Evolutionary conservation across 2,113 vertebrate genomes (phyloP).

Genomic region (Brachirus orientalis): DNA sequence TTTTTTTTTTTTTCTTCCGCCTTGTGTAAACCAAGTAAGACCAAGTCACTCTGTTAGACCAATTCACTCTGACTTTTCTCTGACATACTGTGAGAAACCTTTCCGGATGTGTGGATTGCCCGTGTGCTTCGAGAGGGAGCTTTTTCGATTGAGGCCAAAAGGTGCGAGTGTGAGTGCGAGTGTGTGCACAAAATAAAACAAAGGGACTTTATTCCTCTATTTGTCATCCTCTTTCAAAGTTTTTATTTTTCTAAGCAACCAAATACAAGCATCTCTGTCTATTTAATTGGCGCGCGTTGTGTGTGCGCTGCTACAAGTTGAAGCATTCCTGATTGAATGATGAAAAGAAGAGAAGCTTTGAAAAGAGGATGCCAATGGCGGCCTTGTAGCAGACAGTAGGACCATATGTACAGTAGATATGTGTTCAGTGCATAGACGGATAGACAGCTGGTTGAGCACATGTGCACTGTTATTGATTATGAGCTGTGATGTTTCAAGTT

Average conservation of each 20-base stretch:
- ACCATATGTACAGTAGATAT: slow-evolving; percentile 47
- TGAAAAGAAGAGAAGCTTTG: slow-evolving; percentile 61
- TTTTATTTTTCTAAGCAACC: slow-evolving; percentile 77
- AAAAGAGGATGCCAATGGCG: slow-evolving; percentile 65
- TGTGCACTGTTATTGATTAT: slow-evolving; percentile 56
- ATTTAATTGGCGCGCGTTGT: slow-evolving; percentile 42
- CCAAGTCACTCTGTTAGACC: slow-evolving; percentile 68
- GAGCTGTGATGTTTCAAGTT: slow-evolving; percentile 73
- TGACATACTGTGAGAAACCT: slow-evolving; percentile 71
- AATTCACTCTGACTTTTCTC: slow-evolving; percentile 65
- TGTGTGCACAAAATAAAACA: slow-evolving; percentile 57
- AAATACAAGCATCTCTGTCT: slow-evolving; percentile 63
- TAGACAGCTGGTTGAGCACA: slow-evolving; percentile 19
- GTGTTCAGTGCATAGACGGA: slow-evolving; percentile 54
- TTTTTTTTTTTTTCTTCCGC: slow-evolving; percentile 46
- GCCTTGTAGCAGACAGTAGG: slow-evolving; percentile 70
- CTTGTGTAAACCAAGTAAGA: slow-evolving; percentile 61
- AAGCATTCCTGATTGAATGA: slow-evolving; percentile 68
- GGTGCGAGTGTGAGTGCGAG: slow-evolving; percentile 9
- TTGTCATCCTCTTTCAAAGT: slow-evolving; percentile 77
- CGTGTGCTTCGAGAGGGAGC: slow-evolving; percentile 34
- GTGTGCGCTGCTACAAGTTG: slow-evolving; percentile 36
- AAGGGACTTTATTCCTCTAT: slow-evolving; percentile 78
- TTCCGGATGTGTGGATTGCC: slow-evolving; percentile 39
- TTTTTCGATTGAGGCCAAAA: slow-evolving; percentile 42